Evolutionary conservation across 2,113 vertebrate genomes (phyloP), one percentile per base, ranked within the genome.

Genomic region (Phrynocephalus versicolor): DNA sequence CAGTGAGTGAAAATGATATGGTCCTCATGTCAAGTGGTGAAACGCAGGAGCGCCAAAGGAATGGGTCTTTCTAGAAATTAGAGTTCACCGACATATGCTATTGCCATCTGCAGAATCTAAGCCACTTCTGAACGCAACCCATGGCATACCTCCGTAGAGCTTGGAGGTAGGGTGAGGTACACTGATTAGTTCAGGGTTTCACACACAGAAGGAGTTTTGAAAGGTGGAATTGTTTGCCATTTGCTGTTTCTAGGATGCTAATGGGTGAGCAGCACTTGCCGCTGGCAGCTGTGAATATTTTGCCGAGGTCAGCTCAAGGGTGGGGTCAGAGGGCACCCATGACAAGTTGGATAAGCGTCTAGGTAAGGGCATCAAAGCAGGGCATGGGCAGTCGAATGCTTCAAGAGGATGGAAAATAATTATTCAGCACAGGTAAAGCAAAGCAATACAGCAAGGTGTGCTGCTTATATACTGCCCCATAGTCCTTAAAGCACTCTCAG

Each of bases 1-100:
- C 57, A 83, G 81, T 81, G 77, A 88, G 83, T 58, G 88, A 91
- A 88, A 94, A 69, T 21, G 0, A 79, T 87, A 51, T 5, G n/a
- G 62, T 88, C 74, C 2, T 86, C 19, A 60, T 79, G 83, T 62
- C 76, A 86, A 85, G 37, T 76, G 75, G 64, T 2, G 87, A 85
- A 88, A 93, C 74, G 5, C 16, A 64, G 1, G 51, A 81, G 25
- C 58, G 41, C 57, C 13, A 83, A 92, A 81, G 58, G 37, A 88
- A 57, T 21, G 62, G 45, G 87, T 79, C 70, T 88, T 69, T 33
- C 60, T 87, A 79, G 67, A 74, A 39, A 60, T 9, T 78, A 65
- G 39, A 90, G 88, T 85, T 57, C 83, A 1, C 78, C 21, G 25
- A 88, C 88, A 73, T 88, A 83, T n/a, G 62, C 41, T 76, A 75